Percentiles rank a stretch among this genome's conserved stretches.
Evolutionary conservation across 2,888 invertebrate species (phyloP).

Genomic region (Cantharis lateralis): DNA sequence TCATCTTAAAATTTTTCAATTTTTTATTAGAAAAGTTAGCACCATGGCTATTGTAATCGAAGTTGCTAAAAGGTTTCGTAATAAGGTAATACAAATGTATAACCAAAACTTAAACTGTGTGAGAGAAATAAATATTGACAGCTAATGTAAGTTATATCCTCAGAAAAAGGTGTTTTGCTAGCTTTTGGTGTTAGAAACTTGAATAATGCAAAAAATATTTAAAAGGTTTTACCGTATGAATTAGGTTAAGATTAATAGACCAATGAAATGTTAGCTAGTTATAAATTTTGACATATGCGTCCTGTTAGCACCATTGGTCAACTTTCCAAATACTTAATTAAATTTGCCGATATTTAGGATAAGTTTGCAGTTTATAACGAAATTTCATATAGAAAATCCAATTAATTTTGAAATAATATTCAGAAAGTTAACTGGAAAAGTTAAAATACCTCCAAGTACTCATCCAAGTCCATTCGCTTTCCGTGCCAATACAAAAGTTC

Average conservation of each 20-base stretch:
- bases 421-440: background rate
- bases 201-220: background rate
- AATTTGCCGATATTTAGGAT: background rate
- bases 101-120: background rate
- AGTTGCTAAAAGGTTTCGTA: background rate
- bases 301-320: background rate
- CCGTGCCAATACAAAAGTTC: slow-evolving; percentile 89
- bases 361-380: background rate
- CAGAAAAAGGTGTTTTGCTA: background rate
- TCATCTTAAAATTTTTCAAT: background rate
- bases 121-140: background rate
- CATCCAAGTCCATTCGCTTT: slow-evolving; percentile 82
- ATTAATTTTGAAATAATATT: background rate
- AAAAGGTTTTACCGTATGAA: background rate
- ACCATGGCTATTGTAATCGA: background rate
- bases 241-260: background rate
- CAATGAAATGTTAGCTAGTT: background rate
- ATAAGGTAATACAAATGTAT: background rate
- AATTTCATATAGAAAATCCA: background rate
- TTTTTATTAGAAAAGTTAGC: background rate
- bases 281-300: background rate
- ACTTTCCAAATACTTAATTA: too few species aligned
- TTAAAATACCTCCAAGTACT: slow-evolving; percentile 70
- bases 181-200: background rate
- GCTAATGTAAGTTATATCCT: background rate